Base-by-base conservation (phyloP, 2,113 vertebrate genomes). In the Corythornis vintsioides region DNA sequence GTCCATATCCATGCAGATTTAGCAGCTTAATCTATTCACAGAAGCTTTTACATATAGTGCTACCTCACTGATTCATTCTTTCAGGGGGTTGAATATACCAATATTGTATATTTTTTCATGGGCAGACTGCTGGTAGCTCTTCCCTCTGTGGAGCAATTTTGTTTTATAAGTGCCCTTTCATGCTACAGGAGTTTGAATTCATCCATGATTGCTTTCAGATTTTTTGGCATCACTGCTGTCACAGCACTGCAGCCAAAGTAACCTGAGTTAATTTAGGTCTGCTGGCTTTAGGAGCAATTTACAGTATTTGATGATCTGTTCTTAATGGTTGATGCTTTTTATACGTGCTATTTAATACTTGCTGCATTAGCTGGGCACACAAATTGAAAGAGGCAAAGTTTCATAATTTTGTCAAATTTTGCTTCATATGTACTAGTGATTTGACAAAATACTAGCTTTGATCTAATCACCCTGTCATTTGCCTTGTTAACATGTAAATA, bases 191-290 rank as follows among this genome's bases (percentile, higher is more conserved):
- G 71, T 86, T 91, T 7, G 15, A 88, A 87, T 71, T 70, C 29
- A 43, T 47, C 38, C 26, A 15, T 70, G 72, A 55, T 63, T 83
- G 28, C 79, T 89, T 92, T 80, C 67, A 73, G 38, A 66, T 42
- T 77, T 92, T 90, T 86, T 92, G 71, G 67, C 71, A 89, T 64
- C 0, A 0, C 52, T 88, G 43, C 28, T 89, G 64, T 91, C 75
- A 72, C 85, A 76, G 70, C 2, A 3, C 50, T 65, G 48, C 73
- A 73, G 72, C 71, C 52, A 63, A 95, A 92, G 69, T 71, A 85
- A 89, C 60, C 63, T 66, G 55, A 94, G 83, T 83, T 95, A 89
- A 76, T 87, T 91, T 91, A 83, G 33, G 19, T 86, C 56, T 83
- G 15, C 38, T 77, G 75, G 52, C 19, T 85, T 91, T 79, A 86